Conservation (phyloP, 2,888 invertebrate genomes). For the Zele albiditarsus region DNA sequence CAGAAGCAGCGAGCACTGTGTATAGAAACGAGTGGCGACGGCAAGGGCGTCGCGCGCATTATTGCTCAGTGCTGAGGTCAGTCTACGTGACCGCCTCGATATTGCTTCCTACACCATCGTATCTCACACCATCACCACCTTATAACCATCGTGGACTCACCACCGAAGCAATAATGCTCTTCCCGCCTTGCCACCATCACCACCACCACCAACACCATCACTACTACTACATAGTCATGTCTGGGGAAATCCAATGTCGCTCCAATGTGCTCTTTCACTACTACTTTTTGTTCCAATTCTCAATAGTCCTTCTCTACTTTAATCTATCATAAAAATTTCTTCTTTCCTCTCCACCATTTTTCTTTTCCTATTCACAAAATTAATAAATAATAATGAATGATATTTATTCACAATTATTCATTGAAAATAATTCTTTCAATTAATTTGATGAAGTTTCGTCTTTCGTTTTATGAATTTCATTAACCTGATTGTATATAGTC, state of each 20-base stretch:
- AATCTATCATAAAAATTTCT: background rate
- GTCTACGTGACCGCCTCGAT: conserved; percentile 72
- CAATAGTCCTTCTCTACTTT: background rate
- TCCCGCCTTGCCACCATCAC: conserved; percentile 46
- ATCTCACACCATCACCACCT: conserved; percentile 62
- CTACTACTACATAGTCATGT: conserved; percentile 43
- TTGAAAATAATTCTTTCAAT: background rate
- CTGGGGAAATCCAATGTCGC: conserved; percentile 43
- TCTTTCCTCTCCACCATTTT: background rate
- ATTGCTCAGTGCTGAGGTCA: conserved; percentile 71
- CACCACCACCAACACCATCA: conserved; percentile 42
- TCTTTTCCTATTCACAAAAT: background rate
- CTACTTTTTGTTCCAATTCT: conserved; percentile 22
- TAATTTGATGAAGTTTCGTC: no score
- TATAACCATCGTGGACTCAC: conserved; percentile 60
- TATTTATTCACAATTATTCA: background rate
- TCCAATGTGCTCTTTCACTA: conserved; percentile 25
- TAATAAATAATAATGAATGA: background rate
- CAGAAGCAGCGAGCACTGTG: conserved; percentile 4
- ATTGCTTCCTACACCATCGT: conserved; percentile 64
- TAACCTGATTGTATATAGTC: background rate
- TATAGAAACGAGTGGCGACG: conserved; percentile 25
- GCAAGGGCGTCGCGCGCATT: conserved; percentile 57
- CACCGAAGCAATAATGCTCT: conserved; percentile 66
- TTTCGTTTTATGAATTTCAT: background rate